phyloP scores from a whole-genome alignment of 2,797 vertebrate genomes.

The Synaphobranchus kaupii region DNA sequence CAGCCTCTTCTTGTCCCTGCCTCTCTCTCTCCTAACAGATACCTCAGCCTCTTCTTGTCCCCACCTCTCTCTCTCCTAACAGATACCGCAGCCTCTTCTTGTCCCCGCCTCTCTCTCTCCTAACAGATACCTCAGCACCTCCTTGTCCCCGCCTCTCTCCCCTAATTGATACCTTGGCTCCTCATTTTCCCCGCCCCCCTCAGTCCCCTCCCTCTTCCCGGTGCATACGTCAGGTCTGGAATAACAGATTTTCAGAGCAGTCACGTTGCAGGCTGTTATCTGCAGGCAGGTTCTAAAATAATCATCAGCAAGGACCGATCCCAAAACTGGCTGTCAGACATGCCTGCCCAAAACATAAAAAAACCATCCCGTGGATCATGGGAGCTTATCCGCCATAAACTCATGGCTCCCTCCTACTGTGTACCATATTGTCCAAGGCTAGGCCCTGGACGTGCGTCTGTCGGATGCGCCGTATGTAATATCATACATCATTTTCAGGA shows the following conservation, averaged over 20 bases:
- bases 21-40: background rate
- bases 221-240: background rate
- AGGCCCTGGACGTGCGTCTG: background rate
- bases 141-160: background rate
- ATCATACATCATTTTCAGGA: conserved; percentile 50
- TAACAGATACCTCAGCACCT: too few species aligned
- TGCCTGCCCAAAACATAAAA: background rate
- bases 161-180: background rate
- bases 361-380: background rate
- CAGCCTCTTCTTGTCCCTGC: too few species aligned
- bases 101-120: too few species aligned
- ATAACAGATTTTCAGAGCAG: background rate
- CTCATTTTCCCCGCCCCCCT: background rate
- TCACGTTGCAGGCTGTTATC: background rate
- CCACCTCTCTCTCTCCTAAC: background rate
- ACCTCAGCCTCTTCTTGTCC: background rate
- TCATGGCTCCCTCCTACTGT: background rate
- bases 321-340: conserved; percentile 9
- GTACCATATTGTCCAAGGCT: background rate
- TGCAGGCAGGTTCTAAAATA: background rate
- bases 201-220: background rate
- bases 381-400: background rate
- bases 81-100: background rate
- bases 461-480: conserved; percentile 41
- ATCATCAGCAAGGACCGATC: background rate